These are phyloP conservation scores for Turdus rufiventris DNA, from an alignment of 2,113 vertebrate genomes.

Conservation along the genomic window DNA sequence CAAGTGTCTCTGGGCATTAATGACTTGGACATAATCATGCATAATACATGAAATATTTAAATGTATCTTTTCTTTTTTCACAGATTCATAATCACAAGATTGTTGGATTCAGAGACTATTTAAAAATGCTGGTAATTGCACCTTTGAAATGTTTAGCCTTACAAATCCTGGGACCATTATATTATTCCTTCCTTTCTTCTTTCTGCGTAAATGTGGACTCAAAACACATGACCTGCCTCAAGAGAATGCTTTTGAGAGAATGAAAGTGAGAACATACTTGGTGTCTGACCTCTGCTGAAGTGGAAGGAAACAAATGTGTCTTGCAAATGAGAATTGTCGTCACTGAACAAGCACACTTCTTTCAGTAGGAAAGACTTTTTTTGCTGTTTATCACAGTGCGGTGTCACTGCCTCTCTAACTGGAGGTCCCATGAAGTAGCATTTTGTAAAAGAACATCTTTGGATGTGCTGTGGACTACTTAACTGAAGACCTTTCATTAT, in stretches of 20 bases:
- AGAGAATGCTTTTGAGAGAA: slow-evolving; percentile 71
- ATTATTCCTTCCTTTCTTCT: slow-evolving; percentile 72
- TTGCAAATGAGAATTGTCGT: slow-evolving; percentile 55
- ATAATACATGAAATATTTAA: not conserved
- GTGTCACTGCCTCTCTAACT: slow-evolving; percentile 61
- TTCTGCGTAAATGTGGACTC: slow-evolving; percentile 78
- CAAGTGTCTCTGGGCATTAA: not conserved
- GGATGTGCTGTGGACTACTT: slow-evolving; percentile 85
- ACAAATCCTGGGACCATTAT: slow-evolving; percentile 74
- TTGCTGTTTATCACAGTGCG: slow-evolving; percentile 60
- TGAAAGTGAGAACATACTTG: slow-evolving; percentile 45
- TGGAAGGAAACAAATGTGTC: slow-evolving; percentile 64
- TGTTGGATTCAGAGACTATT: slow-evolving; percentile 70
- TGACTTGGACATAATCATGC: not conserved
- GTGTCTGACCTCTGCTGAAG: slow-evolving; percentile 57
- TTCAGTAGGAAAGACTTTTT: slow-evolving; percentile 60
- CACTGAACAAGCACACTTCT: slow-evolving; percentile 54
- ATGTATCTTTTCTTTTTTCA: slow-evolving; percentile 1
- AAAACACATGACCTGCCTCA: slow-evolving; percentile 75
- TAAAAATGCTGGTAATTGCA: slow-evolving; percentile 79
- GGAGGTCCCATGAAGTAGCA: slow-evolving; percentile 76
- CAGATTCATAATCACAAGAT: slow-evolving; percentile 86
- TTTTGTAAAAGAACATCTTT: slow-evolving; percentile 71
- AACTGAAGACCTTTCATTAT: slow-evolving; percentile 65
- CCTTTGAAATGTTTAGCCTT: slow-evolving; percentile 78